Evolutionary conservation across 2,113 vertebrate species (phyloP), one percentile per base, ranked within the genome.

Genomic region (Desmodus rotundus): DNA sequence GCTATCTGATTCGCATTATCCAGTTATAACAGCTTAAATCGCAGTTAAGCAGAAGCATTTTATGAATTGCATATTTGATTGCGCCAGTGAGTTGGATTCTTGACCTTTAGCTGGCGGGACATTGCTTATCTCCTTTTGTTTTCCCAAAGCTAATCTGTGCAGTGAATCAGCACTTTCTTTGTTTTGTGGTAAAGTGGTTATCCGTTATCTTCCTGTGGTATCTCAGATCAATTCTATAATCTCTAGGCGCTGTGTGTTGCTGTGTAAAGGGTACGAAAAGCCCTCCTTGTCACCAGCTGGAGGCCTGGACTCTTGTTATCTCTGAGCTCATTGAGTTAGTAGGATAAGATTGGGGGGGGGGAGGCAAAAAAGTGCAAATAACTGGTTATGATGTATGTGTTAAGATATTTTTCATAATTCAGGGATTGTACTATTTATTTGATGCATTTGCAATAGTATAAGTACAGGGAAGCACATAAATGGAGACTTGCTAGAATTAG

Each of bases 401-500:
- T 81, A 87, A 81, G 89, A 65, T 82, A 43, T 41, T 33, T 73
- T 63, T 77, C 89, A 56, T 47, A 43, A 54, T 19, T 94, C 61
- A 74, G 13, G 54, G 43, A 73, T 94, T 70, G 11, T 74, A 17
- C 33, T 88, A 65, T 76, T 97, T 86, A 68, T 92, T 78, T 88
- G 41, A 86, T 90, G n/a, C 38, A 41, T 91, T 94, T 67, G 63
- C 83, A 93, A 85, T 82, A 89, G 68, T 93, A 96, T 96, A 96
- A 96, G 90, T 67, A 70, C 67, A 96, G 92, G 95, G 15, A 76
- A 84, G 38, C 16, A 33, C 43, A 76, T 91, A 72, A 91, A 93
- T 85, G 82, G 82, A 89, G 33, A 95, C 38, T 89, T 87, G 45
- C 93, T 93, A 97, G 89, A 94, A 97, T 95, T 92, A 94, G 70